These are phyloP conservation scores for Melanogrammus aeglefinus DNA, from an alignment of 2,797 vertebrate genomes.

Conservation along the genomic window DNA sequence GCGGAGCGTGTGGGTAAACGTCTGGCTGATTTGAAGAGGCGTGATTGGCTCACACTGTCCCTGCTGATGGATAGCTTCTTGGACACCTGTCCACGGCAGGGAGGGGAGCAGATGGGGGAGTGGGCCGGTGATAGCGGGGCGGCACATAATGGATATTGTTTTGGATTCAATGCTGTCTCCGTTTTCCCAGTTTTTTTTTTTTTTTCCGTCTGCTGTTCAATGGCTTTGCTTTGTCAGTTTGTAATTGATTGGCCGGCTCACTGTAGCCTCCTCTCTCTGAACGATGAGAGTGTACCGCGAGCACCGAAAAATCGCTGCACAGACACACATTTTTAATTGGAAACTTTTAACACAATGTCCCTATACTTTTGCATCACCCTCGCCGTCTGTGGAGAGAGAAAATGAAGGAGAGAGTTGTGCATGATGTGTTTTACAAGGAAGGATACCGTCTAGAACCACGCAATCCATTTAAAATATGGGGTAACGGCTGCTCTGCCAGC, in stretches of 20 bases:
- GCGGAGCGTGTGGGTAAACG: conserved; percentile 47
- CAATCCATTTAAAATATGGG: no score
- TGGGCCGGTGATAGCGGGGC: not conserved
- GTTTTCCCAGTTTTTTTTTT: conserved; percentile 19
- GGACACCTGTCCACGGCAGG: conserved; percentile 41
- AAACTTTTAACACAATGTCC: not conserved
- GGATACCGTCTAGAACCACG: no score
- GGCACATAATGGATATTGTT: conserved; percentile 29
- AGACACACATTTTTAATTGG: not conserved
- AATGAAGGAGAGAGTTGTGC: no score
- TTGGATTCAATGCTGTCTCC: conserved; percentile 2
- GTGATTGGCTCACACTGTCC: conserved; percentile 50
- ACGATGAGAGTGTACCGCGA: not conserved
- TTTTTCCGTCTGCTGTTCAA: conserved; percentile 13
- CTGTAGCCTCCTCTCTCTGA: not conserved
- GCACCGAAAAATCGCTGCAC: not conserved
- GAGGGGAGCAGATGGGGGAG: conserved; percentile 49
- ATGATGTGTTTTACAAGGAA: no score
- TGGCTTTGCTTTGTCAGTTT: conserved; percentile 17
- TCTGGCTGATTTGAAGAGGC: conserved; percentile 39
- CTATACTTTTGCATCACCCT: no score
- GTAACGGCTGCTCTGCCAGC: no score
- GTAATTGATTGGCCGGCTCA: conserved; percentile 16
- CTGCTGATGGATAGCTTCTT: conserved; percentile 52
- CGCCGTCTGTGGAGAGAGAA: no score